A percentile compares a stretch with the other conserved stretches of the same genome.
Evolutionary conservation across 1,140 invertebrate genomes (phyloP).

Genomic region (Calycopis cecrops): DNA sequence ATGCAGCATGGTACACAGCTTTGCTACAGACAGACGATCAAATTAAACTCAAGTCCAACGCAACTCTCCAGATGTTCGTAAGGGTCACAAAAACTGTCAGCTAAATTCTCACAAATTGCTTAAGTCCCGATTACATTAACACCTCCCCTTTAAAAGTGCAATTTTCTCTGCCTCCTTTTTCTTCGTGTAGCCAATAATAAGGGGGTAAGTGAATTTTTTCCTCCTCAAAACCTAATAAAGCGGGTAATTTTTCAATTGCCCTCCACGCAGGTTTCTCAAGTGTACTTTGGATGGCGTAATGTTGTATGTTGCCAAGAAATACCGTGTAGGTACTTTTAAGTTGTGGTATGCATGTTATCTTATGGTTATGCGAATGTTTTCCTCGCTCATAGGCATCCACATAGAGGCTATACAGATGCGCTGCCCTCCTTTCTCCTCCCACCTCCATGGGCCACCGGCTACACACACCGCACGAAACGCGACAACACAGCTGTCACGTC

Average conservation of each 20-base stretch:
- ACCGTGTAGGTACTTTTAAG: too few species aligned
- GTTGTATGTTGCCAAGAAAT: slow-evolving; percentile 13
- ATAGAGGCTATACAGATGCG: too few species aligned
- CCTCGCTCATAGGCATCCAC: too few species aligned
- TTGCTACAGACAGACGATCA: too few species aligned
- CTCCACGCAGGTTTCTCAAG: slow-evolving; percentile 35
- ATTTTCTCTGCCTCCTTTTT: slow-evolving; percentile 51
- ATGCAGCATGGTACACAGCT: too few species aligned
- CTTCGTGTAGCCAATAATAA: slow-evolving; percentile 39
- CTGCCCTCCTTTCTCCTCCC: too few species aligned
- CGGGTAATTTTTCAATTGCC: slow-evolving; percentile 69
- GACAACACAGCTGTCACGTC: too few species aligned
- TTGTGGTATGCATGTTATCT: too few species aligned
- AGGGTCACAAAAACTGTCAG: not conserved
- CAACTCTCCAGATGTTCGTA: not conserved
- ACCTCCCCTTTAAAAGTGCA: slow-evolving; percentile 40
- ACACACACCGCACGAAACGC: too few species aligned
- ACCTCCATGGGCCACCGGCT: too few species aligned
- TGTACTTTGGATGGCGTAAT: slow-evolving; percentile 43
- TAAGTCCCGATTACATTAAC: slow-evolving; percentile 45
- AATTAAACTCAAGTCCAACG: too few species aligned
- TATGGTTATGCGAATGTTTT: too few species aligned
- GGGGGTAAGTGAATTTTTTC: slow-evolving; percentile 53
- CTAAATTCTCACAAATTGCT: slow-evolving; percentile 3
- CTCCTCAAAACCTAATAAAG: slow-evolving; percentile 58